Conservation (phyloP, 2,888 invertebrate species). For the Macaria notata region DNA sequence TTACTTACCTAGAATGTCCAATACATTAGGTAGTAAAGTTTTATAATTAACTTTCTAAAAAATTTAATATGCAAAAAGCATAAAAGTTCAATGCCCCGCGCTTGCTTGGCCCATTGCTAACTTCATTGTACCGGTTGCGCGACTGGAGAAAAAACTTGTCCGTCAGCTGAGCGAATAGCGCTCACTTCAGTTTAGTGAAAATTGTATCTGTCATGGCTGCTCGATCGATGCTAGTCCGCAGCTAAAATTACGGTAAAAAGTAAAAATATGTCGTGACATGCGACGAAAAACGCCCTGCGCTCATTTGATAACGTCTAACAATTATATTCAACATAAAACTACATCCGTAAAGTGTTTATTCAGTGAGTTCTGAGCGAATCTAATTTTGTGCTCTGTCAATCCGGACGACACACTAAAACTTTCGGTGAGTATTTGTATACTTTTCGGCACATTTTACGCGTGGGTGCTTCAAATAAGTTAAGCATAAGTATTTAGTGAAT, state of each 20-base stretch:
- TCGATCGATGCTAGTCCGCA: slow-evolving; percentile 72
- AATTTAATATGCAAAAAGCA: background rate
- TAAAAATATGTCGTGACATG: slow-evolving; percentile 68
- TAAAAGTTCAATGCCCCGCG: slow-evolving; percentile 59
- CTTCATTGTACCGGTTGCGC: slow-evolving; percentile 58
- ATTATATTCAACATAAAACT: slow-evolving; percentile 54
- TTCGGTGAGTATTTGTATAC: slow-evolving; percentile 69
- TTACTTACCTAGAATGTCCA: too few species aligned
- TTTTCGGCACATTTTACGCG: slow-evolving; percentile 39
- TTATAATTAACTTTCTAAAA: background rate
- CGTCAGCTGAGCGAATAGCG: slow-evolving; percentile 70
- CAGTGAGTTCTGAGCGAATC: slow-evolving; percentile 72
- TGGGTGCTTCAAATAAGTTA: slow-evolving; percentile 35
- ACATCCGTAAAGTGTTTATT: slow-evolving; percentile 64
- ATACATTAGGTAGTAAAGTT: too few species aligned
- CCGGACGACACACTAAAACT: slow-evolving; percentile 59
- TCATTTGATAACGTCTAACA: slow-evolving; percentile 52
- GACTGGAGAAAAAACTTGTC: slow-evolving; percentile 62
- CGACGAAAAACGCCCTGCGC: slow-evolving; percentile 47
- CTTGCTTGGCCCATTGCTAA: slow-evolving; percentile 39
- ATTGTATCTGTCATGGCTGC: slow-evolving; percentile 76
- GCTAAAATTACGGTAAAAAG: slow-evolving; percentile 71
- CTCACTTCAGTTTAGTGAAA: slow-evolving; percentile 69
- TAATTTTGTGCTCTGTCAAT: slow-evolving; percentile 75
- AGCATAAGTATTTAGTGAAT: slow-evolving; percentile 37